Base-by-base conservation (phyloP, 1,140 invertebrate genomes). In the Drosophila lacteicornis region DNA sequence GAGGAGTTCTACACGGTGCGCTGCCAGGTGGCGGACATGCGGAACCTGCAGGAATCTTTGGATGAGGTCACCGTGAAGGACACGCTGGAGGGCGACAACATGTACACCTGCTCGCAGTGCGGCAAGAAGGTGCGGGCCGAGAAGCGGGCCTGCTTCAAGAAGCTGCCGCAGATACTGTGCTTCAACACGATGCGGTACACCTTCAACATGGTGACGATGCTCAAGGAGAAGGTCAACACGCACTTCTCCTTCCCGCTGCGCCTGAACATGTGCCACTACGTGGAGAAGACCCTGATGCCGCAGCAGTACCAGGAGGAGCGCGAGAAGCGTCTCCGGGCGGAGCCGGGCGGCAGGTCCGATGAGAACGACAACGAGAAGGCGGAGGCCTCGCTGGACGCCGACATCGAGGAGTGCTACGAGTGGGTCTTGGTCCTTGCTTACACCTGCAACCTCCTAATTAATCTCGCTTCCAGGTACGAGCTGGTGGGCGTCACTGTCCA, bases 111-210 rank as follows among this genome's bases (percentile, higher is more conserved):
- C 92, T 98, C 97, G 8, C 97, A 98, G 75, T 99, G 98, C 93
- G 96, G 97, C 1, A 97, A 97, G 85, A 99, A 99, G 95, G 98
- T 99, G 17, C 94, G 98, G 46, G 98, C 98, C 0, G 98, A 99
- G 92, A 99, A 99, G 93, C 94, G 98, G 55, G 98, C 98, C 1
- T 99, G 98, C 93, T 99, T 99, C 87, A 98, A 98, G 87, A 97
- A 97, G 82, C 93, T 99, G 12, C 98, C 98, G 0, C 96, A 97
- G 62, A 98, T 99, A 70, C 93, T 99, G 15, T 99, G 98, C 88
- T 98, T 99, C 91, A 99, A 99, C 92, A 99, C 98, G 0, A 98
- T 99, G 98, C 94, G 98, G n/a, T 99, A 99, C 80, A 98, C 98
- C 1, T 99, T 99, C 91, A 99, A 99, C 92, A 99, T 99, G 98